Base-by-base conservation (phyloP, 2,113 vertebrate species). In the Bujurquina vittata region DNA sequence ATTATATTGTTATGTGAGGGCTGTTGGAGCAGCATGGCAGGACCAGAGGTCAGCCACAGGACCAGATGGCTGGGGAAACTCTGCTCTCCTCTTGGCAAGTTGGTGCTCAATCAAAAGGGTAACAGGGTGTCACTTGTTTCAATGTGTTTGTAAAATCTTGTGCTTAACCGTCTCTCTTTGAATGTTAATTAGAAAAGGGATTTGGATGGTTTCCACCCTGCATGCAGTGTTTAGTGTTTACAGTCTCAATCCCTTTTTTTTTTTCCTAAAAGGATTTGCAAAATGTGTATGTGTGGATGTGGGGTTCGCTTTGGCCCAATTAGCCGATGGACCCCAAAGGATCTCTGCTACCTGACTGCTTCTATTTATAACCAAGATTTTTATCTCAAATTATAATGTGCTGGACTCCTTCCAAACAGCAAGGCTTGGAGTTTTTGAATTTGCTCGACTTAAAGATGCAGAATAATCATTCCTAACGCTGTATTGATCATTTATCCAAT, bases 111-210 rank as follows among this genome's bases (percentile, higher is more conserved):
- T 91, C 83, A 91, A 73, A 89, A 89, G 82, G 82, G 78, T 83
- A 89, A 83, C 80, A 83, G 84, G 76, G 58, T 86, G 84, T 81
- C 85, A 85, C 61, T 83, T 72, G 79, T 83, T 87, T 77, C 82
- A 85, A 35, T 78, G 80, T 75, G 84, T 81, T 89, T 84, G 81
- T 80, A 65, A 90, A 89, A 84, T 84, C 75, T 82, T 87, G 73
- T 29, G 43, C 77, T 84, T 87, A 74, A 84, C 87, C 76, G 60
- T 87, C 61, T 84, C 58, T 84, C 86, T 93, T 90, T 93, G 91
- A 90, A 87, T 92, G 60, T 81, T 90, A 91, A 93, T 91, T 91
- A 84, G 77, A 87, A 80, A 81, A 69, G 85, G 88, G 91, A 88
- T 87, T 88, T 87, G 72, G 73, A 83, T 26, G 8, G 46, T 60